Evolutionary conservation across 2,113 vertebrate genomes (phyloP).

Genomic region (Embiotoca jacksoni): DNA sequence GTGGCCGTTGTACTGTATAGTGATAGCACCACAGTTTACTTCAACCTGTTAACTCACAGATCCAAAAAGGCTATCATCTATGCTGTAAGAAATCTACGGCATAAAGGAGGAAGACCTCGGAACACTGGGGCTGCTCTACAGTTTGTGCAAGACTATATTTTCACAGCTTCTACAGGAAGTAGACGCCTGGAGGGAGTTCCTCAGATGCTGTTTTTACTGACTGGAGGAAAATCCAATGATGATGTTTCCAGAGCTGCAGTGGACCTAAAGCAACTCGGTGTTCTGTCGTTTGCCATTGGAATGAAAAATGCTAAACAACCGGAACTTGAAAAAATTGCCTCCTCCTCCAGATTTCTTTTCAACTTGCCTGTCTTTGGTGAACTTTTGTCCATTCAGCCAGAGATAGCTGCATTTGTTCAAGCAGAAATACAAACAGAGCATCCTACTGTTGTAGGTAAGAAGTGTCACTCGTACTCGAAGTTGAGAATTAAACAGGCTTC

Average conservation of each 20-base stretch:
- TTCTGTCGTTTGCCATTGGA: conserved; percentile 89
- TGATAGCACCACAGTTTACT: conserved; percentile 70
- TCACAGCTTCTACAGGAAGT: conserved; percentile 89
- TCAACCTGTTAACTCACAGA: conserved; percentile 78
- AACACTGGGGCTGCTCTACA: conserved; percentile 91
- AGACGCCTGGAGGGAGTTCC: conserved; percentile 87
- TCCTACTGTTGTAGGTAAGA: conserved; percentile 80
- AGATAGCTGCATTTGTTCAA: conserved; percentile 78
- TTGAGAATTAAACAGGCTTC: conserved; percentile 24
- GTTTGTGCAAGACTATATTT: conserved; percentile 83
- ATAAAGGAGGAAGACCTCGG: conserved; percentile 87
- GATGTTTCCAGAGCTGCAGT: conserved; percentile 80
- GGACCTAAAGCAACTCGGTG: conserved; percentile 83
- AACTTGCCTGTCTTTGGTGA: conserved; percentile 87
- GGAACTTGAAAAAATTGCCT: conserved; percentile 89
- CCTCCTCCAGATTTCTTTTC: conserved; percentile 85
- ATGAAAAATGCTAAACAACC: conserved; percentile 84
- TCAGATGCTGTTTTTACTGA: conserved; percentile 90
- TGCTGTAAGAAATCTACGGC: conserved; percentile 87
- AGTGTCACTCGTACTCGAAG: conserved; percentile 13
- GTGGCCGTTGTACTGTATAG: conserved; percentile 82
- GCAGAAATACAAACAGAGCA: conserved; percentile 70
- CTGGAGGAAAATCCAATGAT: conserved; percentile 87
- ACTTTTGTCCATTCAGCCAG: conserved; percentile 84
- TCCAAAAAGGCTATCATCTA: conserved; percentile 87